Evolutionary conservation across 2,888 invertebrate genomes (phyloP).

Genomic region (Megaustenia siamemsis): DNA sequence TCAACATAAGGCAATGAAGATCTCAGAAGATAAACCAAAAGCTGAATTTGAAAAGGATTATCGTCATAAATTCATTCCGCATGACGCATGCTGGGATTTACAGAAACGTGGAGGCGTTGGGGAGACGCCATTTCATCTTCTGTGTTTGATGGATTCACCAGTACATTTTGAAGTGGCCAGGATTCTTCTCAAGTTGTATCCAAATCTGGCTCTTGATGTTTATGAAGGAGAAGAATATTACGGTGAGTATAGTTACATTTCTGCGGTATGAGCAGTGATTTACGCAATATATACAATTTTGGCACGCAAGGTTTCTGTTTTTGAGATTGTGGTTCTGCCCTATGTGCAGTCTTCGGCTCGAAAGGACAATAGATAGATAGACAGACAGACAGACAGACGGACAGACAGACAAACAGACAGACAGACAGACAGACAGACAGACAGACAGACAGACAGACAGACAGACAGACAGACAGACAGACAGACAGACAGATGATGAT

Average conservation of each 20-base stretch:
- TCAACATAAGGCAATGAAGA: slow-evolving; percentile 8
- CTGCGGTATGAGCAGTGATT: not conserved
- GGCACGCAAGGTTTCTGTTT: too few relatives aligned
- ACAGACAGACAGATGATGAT: too few relatives aligned
- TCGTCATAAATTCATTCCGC: slow-evolving; percentile 72
- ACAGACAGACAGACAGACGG: too few relatives aligned
- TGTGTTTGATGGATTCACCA: slow-evolving; percentile 95
- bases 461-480: too few relatives aligned
- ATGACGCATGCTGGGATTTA: slow-evolving; percentile 97
- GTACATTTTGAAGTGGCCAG: slow-evolving; percentile 90
- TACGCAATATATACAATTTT: not conserved
- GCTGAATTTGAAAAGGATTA: slow-evolving; percentile 63
- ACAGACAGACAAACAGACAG: too few relatives aligned
- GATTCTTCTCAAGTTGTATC: slow-evolving; percentile 93
- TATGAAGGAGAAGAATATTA: slow-evolving; percentile 98
- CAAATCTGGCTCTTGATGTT: slow-evolving; percentile 93
- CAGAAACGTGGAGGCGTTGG: slow-evolving; percentile 96
- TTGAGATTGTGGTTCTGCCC: too few relatives aligned
- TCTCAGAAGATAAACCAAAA: slow-evolving; percentile 9
- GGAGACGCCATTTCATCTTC: slow-evolving; percentile 94
- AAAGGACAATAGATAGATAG: too few relatives aligned
- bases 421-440: too few relatives aligned
- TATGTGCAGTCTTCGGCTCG: too few relatives aligned
- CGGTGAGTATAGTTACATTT: slow-evolving; percentile 82
- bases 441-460: too few relatives aligned